Evolutionary conservation across 2,797 vertebrate genomes (phyloP).

Genomic region (Poecilia gillii): DNA sequence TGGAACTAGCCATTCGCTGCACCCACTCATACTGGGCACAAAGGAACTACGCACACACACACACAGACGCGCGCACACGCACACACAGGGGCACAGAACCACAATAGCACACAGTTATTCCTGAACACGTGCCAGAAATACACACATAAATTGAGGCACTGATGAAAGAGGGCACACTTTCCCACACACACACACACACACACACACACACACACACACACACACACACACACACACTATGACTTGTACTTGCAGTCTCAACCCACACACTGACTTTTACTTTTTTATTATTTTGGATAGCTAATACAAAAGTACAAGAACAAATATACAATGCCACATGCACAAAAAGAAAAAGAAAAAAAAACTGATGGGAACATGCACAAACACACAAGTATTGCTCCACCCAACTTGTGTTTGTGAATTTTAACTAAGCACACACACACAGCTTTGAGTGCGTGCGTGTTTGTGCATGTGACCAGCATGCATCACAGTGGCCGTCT

Average conservation of each 20-base stretch:
- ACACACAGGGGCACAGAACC: slow-evolving; percentile 14
- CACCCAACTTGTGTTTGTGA: slow-evolving; percentile 29
- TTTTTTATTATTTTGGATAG: slow-evolving; percentile 13
- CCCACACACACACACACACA: neutral
- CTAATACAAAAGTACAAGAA: slow-evolving; percentile 23
- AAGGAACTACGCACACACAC: slow-evolving; percentile 23
- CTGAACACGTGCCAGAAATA: slow-evolving; percentile 22
- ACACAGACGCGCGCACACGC: neutral
- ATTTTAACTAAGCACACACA: slow-evolving; percentile 53
- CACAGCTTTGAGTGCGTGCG: slow-evolving; percentile 27
- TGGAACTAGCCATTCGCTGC: slow-evolving; percentile 63
- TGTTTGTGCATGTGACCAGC: slow-evolving; percentile 1
- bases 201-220: neutral
- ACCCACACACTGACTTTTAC: slow-evolving; percentile 9
- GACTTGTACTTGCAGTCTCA: slow-evolving; percentile 8
- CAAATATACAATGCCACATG: slow-evolving; percentile 23
- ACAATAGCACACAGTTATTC: slow-evolving; percentile 27
- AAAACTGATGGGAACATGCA: slow-evolving; percentile 7
- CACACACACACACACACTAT: slow-evolving; percentile 1
- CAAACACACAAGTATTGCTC: slow-evolving; percentile 1
- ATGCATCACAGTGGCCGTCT: slow-evolving; percentile 34
- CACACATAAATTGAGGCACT: slow-evolving; percentile 7
- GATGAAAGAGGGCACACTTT: slow-evolving; percentile 2
- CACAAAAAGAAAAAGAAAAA: neutral
- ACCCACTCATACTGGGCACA: slow-evolving; percentile 64